phyloP scores from a whole-genome alignment of 2,113 vertebrate species.

The Uropsilus gracilis region DNA sequence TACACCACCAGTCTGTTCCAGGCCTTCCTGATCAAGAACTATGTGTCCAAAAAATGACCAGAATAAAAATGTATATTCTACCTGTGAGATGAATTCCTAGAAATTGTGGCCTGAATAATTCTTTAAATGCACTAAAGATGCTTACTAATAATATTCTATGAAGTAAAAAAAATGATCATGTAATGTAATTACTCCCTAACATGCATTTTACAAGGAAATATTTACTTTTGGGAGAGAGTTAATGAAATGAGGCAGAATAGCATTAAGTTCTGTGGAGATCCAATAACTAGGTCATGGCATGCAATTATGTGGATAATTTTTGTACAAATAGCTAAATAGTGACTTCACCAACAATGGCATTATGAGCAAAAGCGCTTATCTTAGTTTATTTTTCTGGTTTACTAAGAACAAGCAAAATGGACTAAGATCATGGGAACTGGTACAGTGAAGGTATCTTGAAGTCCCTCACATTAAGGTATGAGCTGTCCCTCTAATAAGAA shows the following conservation, averaged over 20 bases:
- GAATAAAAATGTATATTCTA: slow-evolving; percentile 12
- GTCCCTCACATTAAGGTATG: not conserved
- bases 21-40: not conserved
- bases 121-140: not conserved
- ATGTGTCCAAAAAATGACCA: not conserved
- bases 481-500: not conserved
- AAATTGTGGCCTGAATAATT: slow-evolving; percentile 29
- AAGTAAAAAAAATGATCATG: slow-evolving; percentile 19
- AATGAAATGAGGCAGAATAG: not conserved
- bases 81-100: not conserved
- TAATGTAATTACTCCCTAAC: not conserved
- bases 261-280: not conserved
- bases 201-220: not conserved
- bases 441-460: not conserved
- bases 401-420: slow-evolving; percentile 5
- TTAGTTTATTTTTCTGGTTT: slow-evolving; percentile 1
- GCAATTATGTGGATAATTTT: not conserved
- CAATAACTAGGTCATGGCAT: not conserved
- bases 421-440: not conserved
- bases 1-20: not conserved
- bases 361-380: not conserved
- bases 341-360: not conserved
- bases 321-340: not conserved
- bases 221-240: slow-evolving; percentile 16
- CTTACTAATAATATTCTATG: slow-evolving; percentile 50